These are phyloP conservation scores for Trissolcus japonicus DNA, from an alignment of 2,888 invertebrate species.

Conservation along the genomic window DNA sequence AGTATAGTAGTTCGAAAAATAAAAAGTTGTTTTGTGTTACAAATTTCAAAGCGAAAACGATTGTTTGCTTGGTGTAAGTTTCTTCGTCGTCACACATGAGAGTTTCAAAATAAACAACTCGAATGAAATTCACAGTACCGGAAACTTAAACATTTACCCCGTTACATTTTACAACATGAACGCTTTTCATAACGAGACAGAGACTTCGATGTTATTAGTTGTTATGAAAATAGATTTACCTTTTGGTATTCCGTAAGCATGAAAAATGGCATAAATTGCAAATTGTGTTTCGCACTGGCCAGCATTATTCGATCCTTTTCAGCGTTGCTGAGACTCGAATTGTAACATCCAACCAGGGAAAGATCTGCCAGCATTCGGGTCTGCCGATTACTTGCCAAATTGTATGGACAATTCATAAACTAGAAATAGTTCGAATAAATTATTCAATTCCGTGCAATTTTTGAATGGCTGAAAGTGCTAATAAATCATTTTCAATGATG, in stretches of 20 bases:
- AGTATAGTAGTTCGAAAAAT: conserved; percentile 18
- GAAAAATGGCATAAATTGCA: conserved; percentile 97
- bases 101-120: conserved; percentile 46
- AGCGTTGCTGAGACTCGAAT: conserved; percentile 84
- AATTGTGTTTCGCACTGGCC: conserved; percentile 95
- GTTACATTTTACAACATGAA: conserved; percentile 28
- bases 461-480: not conserved
- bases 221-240: conserved; percentile 76
- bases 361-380: conserved; percentile 98
- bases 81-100: conserved; percentile 19
- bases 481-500: not conserved
- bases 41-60: conserved; percentile 6
- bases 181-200: conserved; percentile 24
- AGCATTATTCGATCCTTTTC: conserved; percentile 91
- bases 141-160: conserved; percentile 24
- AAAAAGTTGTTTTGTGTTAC: conserved; percentile 31
- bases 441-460: not conserved
- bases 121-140: conserved; percentile 10
- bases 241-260: conserved; percentile 97
- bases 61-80: conserved; percentile 27
- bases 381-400: conserved; percentile 97
- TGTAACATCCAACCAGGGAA: conserved; percentile 96
- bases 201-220: conserved; percentile 8
- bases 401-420: conserved; percentile 93
- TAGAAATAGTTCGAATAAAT: conserved; percentile 69